Evolutionary conservation across 2,888 invertebrate genomes (phyloP), one percentile per base, ranked within the genome.

Genomic region (Scaptomyza polygonia): DNA sequence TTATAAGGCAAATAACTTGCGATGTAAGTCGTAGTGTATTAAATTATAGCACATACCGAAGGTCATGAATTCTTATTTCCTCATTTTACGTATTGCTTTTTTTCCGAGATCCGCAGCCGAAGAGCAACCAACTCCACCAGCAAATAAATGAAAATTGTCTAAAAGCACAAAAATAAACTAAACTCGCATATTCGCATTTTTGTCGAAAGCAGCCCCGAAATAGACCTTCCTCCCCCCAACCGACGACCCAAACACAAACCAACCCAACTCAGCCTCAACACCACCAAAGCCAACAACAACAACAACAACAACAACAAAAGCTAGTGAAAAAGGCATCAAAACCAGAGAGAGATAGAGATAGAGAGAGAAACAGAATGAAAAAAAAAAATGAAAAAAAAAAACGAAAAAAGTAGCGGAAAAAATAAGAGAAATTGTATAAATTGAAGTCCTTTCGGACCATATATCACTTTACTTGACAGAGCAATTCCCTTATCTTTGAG

Each of bases 381-480:
- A 30, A 30, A 25, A 3, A 8, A 9, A 9, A 9, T 1, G 6
- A n/a, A 8, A 14, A 9, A 82, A 78, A 87, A 85, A 84, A 84
- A 88, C 88, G 81, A 84, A 81, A 84, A 88, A 88, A 87, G 89
- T 82, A 85, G 84, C 82, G 86, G 82, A 81, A 88, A 85, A 87
- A 90, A 90, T 90, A 89, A 89, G 89, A 88, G 84, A 88, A 89
- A 90, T 88, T 89, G 90, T 88, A 89, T 88, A 88, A 89, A 91
- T 91, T 90, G 90, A 93, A 93, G 93, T 93, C 93, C 93, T 91
- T 89, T 89, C 93, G 93, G 93, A 93, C 93, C 93, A 94, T 94
- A 94, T 94, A 94, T 94, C 94, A 94, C 93, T 93, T 92, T 92
- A 92, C 93, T 93, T 93, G 93, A 94, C 93, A 93, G 94, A 93